Percentiles rank a stretch among this genome's conserved stretches.
phyloP scores from a whole-genome alignment of 2,113 vertebrate species.

The Phoenicopterus ruber region DNA sequence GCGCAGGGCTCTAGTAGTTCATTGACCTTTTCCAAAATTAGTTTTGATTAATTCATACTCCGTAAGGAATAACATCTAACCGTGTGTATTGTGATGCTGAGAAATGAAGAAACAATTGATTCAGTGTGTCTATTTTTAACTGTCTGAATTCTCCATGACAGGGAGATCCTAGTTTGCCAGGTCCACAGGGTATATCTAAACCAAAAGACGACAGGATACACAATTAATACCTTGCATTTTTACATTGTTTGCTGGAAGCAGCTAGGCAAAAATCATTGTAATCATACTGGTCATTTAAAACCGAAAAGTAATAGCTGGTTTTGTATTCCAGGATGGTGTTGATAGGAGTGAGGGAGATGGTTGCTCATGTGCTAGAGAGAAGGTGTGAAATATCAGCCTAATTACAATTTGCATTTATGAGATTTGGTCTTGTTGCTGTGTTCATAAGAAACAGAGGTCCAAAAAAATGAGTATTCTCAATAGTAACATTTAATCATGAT shows the following conservation, averaged over 20 bases:
- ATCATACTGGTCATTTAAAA: not conserved
- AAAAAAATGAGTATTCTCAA: not conserved
- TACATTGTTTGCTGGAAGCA: not conserved
- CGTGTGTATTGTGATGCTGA: not conserved
- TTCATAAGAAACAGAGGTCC: not conserved
- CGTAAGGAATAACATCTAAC: not conserved
- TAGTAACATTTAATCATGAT: not conserved
- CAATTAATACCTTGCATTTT: not conserved
- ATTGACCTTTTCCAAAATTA: not conserved
- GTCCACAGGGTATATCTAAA: constrained; percentile 69
- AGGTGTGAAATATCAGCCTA: not conserved
- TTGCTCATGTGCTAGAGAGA: not conserved
- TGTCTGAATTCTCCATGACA: not conserved
- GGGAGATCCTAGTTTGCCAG: constrained; percentile 66
- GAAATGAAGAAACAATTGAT: not conserved
- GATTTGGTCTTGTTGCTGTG: not conserved
- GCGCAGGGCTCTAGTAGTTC: fast-evolving
- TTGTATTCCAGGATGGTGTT: constrained; percentile 56
- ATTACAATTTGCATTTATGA: not conserved
- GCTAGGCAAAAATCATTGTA: not conserved
- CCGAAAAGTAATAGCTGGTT: not conserved
- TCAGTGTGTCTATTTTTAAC: not conserved
- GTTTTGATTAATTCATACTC: not conserved
- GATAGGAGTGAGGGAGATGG: constrained; percentile 38
- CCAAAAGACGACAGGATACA: constrained; percentile 64